Conservation (phyloP, 2,888 invertebrate genomes). For the Malacosoma neustria region DNA sequence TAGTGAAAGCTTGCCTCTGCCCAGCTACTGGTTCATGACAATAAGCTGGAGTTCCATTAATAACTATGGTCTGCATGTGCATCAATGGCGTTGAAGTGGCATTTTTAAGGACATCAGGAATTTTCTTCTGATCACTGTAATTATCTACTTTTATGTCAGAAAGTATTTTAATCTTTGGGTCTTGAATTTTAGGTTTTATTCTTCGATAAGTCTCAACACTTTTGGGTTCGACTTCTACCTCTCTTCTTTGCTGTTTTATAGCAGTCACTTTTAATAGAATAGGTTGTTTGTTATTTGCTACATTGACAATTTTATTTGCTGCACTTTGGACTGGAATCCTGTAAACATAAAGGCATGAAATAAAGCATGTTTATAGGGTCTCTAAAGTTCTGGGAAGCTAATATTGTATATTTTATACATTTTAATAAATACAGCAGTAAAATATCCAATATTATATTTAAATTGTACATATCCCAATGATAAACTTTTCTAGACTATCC, state of each 20-base stretch:
- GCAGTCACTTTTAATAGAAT: not conserved
- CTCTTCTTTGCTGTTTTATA: not conserved
- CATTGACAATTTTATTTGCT: not conserved
- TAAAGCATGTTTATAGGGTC: no score
- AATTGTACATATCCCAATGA: no score
- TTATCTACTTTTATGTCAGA: conserved; percentile 56
- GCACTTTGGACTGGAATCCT: not conserved
- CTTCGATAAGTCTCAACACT: conserved; percentile 7
- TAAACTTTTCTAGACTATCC: no score
- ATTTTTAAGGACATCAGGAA: conserved; percentile 25
- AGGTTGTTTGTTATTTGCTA: not conserved
- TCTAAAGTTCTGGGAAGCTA: no score
- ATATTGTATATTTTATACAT: no score
- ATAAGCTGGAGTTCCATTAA: conserved; percentile 57
- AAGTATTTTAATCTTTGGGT: conserved; percentile 48
- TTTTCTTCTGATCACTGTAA: conserved; percentile 18
- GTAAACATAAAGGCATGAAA: no score
- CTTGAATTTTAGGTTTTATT: conserved; percentile 29
- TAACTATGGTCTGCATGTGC: conserved; percentile 48
- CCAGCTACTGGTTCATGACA: conserved; percentile 23
- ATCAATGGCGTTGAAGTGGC: conserved; percentile 45
- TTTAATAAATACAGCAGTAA: no score
- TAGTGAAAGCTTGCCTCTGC: conserved; percentile 31
- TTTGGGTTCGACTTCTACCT: not conserved
- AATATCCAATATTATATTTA: no score